Evolutionary conservation across 1,140 invertebrate genomes (phyloP), one percentile per base, ranked within the genome.

Genomic region (Probaryconus sp.): DNA sequence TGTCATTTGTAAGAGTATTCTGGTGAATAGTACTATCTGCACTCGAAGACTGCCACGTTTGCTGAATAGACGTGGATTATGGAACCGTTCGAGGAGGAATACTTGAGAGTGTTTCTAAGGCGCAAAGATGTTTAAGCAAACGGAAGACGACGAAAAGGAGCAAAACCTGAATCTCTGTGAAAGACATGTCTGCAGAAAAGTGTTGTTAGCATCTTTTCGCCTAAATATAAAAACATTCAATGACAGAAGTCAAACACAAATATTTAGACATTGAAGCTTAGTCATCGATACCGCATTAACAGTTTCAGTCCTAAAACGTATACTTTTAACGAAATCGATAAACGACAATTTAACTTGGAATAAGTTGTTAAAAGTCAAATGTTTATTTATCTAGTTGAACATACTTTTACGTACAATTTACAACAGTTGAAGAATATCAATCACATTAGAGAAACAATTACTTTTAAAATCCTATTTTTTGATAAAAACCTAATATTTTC

Each of bases 81-180:
- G 21, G 64, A 51, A 51, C 30, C 37, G 53, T 68, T 68, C 64
- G 53, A 68, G 33, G 43, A 69, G 51, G 38, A 58, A 51, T 60
- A 51, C 55, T 69, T 69, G 31, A 70, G 48, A 63, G 50, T 63
- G 58, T 63, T 71, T 71, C 58, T 48, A 56, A 71, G 50, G 50
- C 50, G 43, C 21, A 50, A 63, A 71, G 56, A 55, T 63, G 58
- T 63, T 71, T 56, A 56, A 70, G 58, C 50, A 63, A 63, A 63
- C 45, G 21, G 40, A 61, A 33, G 31, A 35, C 35, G 35, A 37
- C 45, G 53, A 51, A 47, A 60, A 17, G 31, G 35, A 47, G 33
- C 45, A 53, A 53, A 53, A 56, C 21, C 50, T 35, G 42, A 61
- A 61, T 61, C 55, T 43, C 48, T 38, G 48, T 61, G 33, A 21